Base-by-base conservation (phyloP, 2,113 vertebrate genomes). In the Paramisgurnus dabryanus region DNA sequence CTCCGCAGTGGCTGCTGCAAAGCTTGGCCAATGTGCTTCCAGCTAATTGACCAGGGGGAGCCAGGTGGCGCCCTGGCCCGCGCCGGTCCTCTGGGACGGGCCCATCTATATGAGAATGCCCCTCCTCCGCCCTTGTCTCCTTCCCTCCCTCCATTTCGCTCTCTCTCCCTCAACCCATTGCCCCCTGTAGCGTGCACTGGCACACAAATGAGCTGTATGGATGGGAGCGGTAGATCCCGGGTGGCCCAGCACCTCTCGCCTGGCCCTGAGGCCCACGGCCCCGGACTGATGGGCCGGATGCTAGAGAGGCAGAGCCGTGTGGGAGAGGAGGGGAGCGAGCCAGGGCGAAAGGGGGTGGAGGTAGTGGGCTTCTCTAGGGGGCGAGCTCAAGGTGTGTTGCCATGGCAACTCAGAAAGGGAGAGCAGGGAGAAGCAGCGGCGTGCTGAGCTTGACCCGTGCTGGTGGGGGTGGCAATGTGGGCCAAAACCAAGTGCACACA, bases 321-420 rank as follows among this genome's bases (percentile, higher is more conserved):
- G 61, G 45, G 81, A 68, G 79, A 65, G 17, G 8, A 61, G 41
- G 50, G 74, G 80, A 65, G 11, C 67, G 83, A 84, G 78, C 2
- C 65, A 74, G 71, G 76, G 85, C 60, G 69, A 75, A 74, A 87
- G 49, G 86, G 89, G 89, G 93, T 95, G 95, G 95, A 95, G 92
- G 92, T 90, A 92, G 93, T 88, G 92, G 93, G 90, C 92, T 91
- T 92, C 95, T 95, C 95, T 94, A 63, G 93, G 94, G 95, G 95
- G 93, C 90, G 88, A 87, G 93, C 93, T 92, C 90, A 96, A 96
- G 96, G 96, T 97, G 95, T 95, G 97, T 98, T 97, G 93, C 95
- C 90, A 96, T 96, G 93, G 95, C 90, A 94, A 99, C 96, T 77
- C 86, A 82, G 92, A 94, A 94, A 90, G 92, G 79, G 87, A 95